Base-by-base conservation (phyloP, 2,888 invertebrate genomes). In the Plusia festucae region DNA sequence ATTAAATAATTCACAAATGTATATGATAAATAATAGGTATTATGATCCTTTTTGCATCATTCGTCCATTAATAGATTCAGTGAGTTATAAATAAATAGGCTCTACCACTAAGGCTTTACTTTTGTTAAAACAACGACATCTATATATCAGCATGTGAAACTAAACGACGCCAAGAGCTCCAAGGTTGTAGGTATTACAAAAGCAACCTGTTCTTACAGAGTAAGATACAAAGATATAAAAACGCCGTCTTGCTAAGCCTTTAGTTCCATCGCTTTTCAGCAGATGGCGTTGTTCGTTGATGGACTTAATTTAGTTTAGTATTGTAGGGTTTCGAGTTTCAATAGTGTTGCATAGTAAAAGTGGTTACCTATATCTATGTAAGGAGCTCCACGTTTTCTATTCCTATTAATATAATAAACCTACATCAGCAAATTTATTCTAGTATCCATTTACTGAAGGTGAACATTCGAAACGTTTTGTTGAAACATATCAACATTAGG, bases 71-170 rank as follows among this genome's bases (percentile, higher is more conserved):
- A 24, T 24, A 5, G 9, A 9, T 30, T 30, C 30, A 9, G 30
- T 30, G 30, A n/a, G n/a, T n/a, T n/a, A n/a, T n/a, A n/a, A n/a
- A n/a, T n/a, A n/a, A n/a, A n/a, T n/a, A n/a, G n/a, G n/a, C n/a
- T n/a, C 4, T 15, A 40, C 15, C 4, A 15, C n/a, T n/a, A 49
- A 9, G 18, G 3, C 11, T 49, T n/a, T 6, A 8, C 9, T 13
- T 20, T n/a, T 13, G 27, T 61, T 44, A 22, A 4, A 54, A 46
- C 15, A 74, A 56, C 8, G 75, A 8, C 73, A 73, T 73, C 73
- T 74, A n/a, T 59, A 8, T 0, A 15, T 5, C 24, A 4, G 0
- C 0, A 7, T 9, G 24, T 32, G 59, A 70, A 62, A 46, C 59
- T 18, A 16, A 54, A 27, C 9, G 53, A 59, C 57, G 66, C 56